These are phyloP conservation scores for Alitta virens DNA, from an alignment of 2,888 invertebrate species.

Conservation along the genomic window DNA sequence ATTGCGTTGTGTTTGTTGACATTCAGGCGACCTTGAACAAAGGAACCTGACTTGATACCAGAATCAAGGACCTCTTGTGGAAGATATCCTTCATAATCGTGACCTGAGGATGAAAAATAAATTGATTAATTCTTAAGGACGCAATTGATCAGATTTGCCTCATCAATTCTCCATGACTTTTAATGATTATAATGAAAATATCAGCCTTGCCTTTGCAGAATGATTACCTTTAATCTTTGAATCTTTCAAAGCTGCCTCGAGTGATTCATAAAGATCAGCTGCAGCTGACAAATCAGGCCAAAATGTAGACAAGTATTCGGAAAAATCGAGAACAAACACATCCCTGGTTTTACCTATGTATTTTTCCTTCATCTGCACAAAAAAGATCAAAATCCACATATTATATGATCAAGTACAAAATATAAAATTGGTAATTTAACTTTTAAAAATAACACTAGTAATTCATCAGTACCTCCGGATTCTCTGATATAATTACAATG, in stretches of 20 bases:
- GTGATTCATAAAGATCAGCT: slow-evolving; percentile 40
- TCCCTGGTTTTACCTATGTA: slow-evolving; percentile 36
- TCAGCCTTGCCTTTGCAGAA: no score
- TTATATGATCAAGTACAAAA: neutral
- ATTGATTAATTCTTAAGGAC: no score
- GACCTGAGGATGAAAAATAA: slow-evolving; percentile 29
- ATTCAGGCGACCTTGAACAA: slow-evolving; percentile 45
- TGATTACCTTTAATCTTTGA: slow-evolving; percentile 34
- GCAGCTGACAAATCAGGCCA: slow-evolving; percentile 39
- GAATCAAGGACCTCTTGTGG: slow-evolving; percentile 41
- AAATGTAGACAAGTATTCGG: slow-evolving; percentile 45
- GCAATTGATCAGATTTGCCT: no score
- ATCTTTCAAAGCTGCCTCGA: slow-evolving; percentile 30
- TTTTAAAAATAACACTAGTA: no score
- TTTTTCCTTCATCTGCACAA: slow-evolving; percentile 30
- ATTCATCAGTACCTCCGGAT: neutral
- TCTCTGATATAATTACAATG: slow-evolving; percentile 48
- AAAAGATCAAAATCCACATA: neutral
- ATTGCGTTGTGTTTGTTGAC: slow-evolving; percentile 50
- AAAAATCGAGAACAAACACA: slow-evolving; percentile 43
- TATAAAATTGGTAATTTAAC: neutral
- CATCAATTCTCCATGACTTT: no score
- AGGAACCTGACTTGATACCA: slow-evolving; percentile 44
- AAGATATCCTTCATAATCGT: slow-evolving; percentile 42
- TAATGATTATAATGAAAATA: no score